These are phyloP conservation scores for Eucriotettix oculatus DNA, from an alignment of 2,888 invertebrate species.

Conservation along the genomic window DNA sequence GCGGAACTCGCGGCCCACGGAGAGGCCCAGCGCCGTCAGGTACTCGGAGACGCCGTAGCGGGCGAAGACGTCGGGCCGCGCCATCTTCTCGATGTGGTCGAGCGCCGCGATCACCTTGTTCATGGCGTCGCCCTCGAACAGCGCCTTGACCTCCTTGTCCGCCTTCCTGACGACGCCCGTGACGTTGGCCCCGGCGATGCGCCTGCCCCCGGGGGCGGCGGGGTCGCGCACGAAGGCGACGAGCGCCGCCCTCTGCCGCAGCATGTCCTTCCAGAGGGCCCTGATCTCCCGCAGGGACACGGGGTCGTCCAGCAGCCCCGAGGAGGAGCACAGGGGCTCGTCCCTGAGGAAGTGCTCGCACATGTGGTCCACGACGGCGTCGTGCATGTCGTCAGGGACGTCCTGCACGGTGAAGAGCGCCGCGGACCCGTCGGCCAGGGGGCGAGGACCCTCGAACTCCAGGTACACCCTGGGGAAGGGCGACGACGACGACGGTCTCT, in stretches of 20 bases:
- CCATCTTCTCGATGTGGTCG: neutral
- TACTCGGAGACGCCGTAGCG: neutral
- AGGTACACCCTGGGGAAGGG: slow-evolving; percentile 30
- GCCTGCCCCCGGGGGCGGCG: neutral
- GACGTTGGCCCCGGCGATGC: neutral
- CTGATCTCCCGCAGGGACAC: neutral
- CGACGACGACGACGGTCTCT: slow-evolving; percentile 25
- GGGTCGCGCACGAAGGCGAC: neutral
- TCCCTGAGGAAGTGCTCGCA: slow-evolving; percentile 28
- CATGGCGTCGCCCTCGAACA: neutral
- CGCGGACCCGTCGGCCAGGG: slow-evolving; percentile 18
- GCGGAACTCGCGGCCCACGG: neutral
- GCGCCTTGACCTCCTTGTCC: neutral
- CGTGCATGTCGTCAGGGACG: slow-evolving; percentile 28
- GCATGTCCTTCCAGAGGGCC: neutral
- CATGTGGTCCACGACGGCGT: slow-evolving; percentile 27
- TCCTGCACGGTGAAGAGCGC: slow-evolving; percentile 34
- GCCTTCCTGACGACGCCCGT: neutral
- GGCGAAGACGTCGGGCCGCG: neutral
- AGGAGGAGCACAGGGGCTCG: slow-evolving; percentile 4
- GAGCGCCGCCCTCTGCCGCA: neutral
- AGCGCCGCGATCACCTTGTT: neutral
- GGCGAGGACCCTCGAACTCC: slow-evolving; percentile 23
- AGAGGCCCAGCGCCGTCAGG: neutral
- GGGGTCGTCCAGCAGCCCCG: slow-evolving; percentile 15